Evolutionary conservation across 1,140 invertebrate genomes (phyloP).

Genomic region (Spodoptera frugiperda): DNA sequence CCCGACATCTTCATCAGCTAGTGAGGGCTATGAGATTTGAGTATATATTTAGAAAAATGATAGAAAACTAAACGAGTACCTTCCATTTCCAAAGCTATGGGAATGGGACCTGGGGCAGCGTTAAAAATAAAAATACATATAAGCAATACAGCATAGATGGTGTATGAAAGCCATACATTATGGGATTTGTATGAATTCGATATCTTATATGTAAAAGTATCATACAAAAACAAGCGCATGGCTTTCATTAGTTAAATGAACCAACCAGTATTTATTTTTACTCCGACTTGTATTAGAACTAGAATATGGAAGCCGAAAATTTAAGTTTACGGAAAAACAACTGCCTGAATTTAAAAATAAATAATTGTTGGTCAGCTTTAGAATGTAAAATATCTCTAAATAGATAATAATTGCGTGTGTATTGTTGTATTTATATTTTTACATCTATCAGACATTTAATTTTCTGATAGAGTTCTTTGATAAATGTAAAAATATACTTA

Average conservation of each 20-base stretch:
- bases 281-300: too few relatives aligned
- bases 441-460: conserved; percentile 10
- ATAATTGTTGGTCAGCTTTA: conserved; percentile 8
- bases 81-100: conserved; percentile 84
- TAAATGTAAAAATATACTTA: conserved; percentile 20
- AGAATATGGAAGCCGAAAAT: too few relatives aligned
- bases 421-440: conserved; percentile 16
- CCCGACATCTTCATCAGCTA: conserved; percentile 2
- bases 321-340: too few relatives aligned
- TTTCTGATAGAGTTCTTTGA: not conserved
- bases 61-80: conserved; percentile 72
- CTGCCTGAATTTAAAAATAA: too few relatives aligned
- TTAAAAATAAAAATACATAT: conserved; percentile 80
- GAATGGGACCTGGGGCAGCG: conserved; percentile 83
- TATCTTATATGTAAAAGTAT: too few relatives aligned
- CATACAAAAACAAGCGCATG: too few relatives aligned
- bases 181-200: not conserved
- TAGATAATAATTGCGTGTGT: conserved; percentile 16
- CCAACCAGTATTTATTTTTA: too few relatives aligned
- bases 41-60: conserved; percentile 45
- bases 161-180: conserved; percentile 28
- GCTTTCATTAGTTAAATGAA: too few relatives aligned
- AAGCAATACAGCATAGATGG: conserved; percentile 72
- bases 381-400: conserved; percentile 28
- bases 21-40: not conserved